A percentile compares a stretch with the other conserved stretches of the same genome.
Conservation (phyloP, 2,797 vertebrate species). For the Kryptolebias ocellatus region DNA sequence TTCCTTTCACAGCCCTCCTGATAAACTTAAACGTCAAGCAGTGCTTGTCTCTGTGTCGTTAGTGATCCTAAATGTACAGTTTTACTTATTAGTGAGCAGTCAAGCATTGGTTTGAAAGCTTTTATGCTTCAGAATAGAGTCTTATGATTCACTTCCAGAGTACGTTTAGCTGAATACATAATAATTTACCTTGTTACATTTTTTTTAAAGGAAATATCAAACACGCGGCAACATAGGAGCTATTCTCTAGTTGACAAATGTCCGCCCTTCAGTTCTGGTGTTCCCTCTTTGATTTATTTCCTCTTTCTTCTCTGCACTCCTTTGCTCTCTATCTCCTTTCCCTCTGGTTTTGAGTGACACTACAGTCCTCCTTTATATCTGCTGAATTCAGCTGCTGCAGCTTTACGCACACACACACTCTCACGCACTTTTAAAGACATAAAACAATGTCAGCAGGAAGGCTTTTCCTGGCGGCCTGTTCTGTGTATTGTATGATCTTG, state of each 20-base stretch:
- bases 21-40: background rate
- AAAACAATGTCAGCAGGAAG: constrained; percentile 76
- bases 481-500: constrained; percentile 68
- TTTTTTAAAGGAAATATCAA: constrained; percentile 9
- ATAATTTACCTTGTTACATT: background rate
- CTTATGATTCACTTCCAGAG: background rate
- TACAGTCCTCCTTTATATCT: constrained; percentile 67
- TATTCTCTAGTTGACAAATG: constrained; percentile 32
- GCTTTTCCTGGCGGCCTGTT: constrained; percentile 54
- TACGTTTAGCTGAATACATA: constrained; percentile 16
- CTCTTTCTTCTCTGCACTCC: constrained; percentile 39
- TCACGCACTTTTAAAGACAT: constrained; percentile 52
- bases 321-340: constrained; percentile 23
- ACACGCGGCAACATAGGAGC: constrained; percentile 4
- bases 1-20: background rate
- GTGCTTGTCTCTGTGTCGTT: background rate
- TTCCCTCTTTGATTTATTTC: constrained; percentile 44
- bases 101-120: background rate
- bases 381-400: constrained; percentile 73
- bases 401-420: constrained; percentile 26
- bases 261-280: constrained; percentile 36
- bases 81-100: background rate
- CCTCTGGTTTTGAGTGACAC: constrained; percentile 69
- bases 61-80: background rate
- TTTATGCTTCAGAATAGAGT: background rate